Evolutionary conservation across 2,113 vertebrate genomes (phyloP).

Genomic region (Daubentonia madagascariensis): DNA sequence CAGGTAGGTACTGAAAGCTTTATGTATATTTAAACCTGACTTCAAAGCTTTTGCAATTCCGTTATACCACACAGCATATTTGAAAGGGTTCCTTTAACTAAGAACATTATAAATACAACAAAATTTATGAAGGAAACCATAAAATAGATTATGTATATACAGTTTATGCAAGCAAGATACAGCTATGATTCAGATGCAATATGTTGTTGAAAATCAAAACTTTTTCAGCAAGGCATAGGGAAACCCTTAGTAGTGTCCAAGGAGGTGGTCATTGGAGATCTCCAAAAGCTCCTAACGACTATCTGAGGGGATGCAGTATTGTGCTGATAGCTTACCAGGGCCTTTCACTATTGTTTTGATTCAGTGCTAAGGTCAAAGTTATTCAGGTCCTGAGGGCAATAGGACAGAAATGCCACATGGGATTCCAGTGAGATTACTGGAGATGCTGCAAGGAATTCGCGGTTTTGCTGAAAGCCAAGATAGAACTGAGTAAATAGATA

Average conservation of each 20-base stretch:
- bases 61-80: not conserved
- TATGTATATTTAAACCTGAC: not conserved
- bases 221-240: not conserved
- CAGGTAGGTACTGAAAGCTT: not conserved
- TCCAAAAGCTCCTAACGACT: not conserved
- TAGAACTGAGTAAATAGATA: not conserved
- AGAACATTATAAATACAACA: not conserved
- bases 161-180: not conserved
- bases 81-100: not conserved
- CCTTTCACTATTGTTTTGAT: not conserved
- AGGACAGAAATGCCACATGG: not conserved
- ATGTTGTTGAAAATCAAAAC: not conserved
- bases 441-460: not conserved
- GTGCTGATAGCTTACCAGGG: no score
- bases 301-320: accelerated
- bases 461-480: not conserved
- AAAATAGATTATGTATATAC: not conserved
- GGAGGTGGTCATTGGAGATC: not conserved
- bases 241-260: not conserved
- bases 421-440: not conserved
- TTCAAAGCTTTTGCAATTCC: not conserved
- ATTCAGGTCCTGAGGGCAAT: accelerated
- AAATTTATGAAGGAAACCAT: not conserved
- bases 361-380: not conserved
- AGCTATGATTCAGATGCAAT: not conserved